Conservation (phyloP, 2,888 invertebrate species). For the Campaea margaritaria region DNA sequence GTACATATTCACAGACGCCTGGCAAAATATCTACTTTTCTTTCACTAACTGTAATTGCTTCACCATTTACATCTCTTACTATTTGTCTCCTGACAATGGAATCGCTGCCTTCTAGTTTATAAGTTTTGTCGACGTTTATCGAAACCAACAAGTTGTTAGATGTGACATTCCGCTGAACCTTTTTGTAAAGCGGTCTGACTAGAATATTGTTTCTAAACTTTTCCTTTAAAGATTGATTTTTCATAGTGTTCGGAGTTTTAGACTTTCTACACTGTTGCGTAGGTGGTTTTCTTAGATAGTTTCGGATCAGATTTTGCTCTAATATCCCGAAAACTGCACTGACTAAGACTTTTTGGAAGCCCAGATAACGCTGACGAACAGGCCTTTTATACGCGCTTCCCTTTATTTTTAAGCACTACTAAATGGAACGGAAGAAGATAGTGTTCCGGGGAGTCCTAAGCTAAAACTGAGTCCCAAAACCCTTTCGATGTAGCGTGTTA, state of each 20-base stretch:
- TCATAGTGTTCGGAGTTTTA: conserved; percentile 42
- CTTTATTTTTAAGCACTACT: too few relatives aligned
- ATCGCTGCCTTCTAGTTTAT: conserved; percentile 69
- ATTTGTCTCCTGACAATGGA: conserved; percentile 56
- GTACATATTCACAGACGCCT: conserved; percentile 48
- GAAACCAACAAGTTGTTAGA: conserved; percentile 49
- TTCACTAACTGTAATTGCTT: conserved; percentile 44
- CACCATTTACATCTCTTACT: conserved; percentile 38
- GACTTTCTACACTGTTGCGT: too few relatives aligned
- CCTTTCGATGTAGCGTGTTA: conserved; percentile 17
- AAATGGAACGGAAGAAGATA: background rate
- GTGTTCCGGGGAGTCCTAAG: conserved; percentile 29
- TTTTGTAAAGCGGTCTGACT: conserved; percentile 73
- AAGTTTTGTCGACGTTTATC: conserved; percentile 52
- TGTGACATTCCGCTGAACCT: conserved; percentile 57
- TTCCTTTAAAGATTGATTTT: conserved; percentile 47
- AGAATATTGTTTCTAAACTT: conserved; percentile 67
- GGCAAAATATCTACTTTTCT: conserved; percentile 51
- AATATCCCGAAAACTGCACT: too few relatives aligned
- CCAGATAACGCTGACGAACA: too few relatives aligned
- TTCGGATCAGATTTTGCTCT: too few relatives aligned
- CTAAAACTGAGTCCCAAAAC: conserved; percentile 40
- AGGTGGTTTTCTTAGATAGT: too few relatives aligned
- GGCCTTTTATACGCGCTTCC: too few relatives aligned
- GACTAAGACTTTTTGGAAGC: too few relatives aligned